Base-by-base conservation (phyloP, 2,113 vertebrate species). In the Chaetorhynchus papuensis region DNA sequence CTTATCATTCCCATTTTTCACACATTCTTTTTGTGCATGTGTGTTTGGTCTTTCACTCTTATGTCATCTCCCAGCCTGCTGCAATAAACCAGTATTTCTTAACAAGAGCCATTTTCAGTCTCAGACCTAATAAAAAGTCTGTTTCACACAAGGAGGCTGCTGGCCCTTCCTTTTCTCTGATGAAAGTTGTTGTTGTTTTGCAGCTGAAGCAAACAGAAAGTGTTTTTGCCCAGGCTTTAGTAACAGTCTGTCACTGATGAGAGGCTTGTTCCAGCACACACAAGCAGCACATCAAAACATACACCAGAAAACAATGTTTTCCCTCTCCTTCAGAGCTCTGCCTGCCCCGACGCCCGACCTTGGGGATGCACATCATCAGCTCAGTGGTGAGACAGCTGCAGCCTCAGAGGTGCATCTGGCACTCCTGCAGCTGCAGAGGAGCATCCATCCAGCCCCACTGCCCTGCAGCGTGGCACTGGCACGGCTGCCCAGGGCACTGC, bases 61-160 rank as follows among this genome's bases (percentile, higher is more conserved):
- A 92, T 94, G 86, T 96, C 94, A 94, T 95, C 94, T 96, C 82
- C 56, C 53, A 86, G 81, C 33, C 84, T 6, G 6, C 78, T 66
- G 78, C 86, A 89, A 69, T 49, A 91, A 95, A 15, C 68, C 33
- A 11, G 78, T 2, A 45, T 90, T 91, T 80, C 92, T 74, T 64
- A 90, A 60, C 96, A 90, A 53, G 86, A 91, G 49, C 50, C 61
- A 30, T 56, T 76, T 64, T 64, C 81, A 41, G 78, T 6, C 89
- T 89, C 93, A 84, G 78, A 72, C 68, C 78, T 68, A 61, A 86
- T 83, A 84, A 87, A 97, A 83, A 90, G 57, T 64, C 54, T 49
- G 56, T 61, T 71, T 56, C 75, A 30, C 78, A 49, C 53, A 17
- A 39, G 83, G 23, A 41, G 89, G n/a, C 91, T 84, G 84, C 57